Evolutionary conservation across 2,888 invertebrate genomes (phyloP).

Genomic region (Andrena chrysosceles): DNA sequence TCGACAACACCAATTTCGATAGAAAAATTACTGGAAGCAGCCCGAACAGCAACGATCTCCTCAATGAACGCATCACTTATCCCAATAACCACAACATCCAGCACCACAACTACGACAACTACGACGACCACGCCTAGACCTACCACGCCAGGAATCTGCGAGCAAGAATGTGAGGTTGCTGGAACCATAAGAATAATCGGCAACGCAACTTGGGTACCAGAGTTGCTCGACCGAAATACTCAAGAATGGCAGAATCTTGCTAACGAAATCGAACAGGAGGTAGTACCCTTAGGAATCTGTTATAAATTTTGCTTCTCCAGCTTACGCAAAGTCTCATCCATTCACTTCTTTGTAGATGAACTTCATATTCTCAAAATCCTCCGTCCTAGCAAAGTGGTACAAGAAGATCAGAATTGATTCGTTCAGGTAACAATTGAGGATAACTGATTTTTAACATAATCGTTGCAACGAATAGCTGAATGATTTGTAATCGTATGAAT

Average conservation of each 20-base stretch:
- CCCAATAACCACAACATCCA: slow-evolving; percentile 85
- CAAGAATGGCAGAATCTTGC: slow-evolving; percentile 94
- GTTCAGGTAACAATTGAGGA: slow-evolving; percentile 86
- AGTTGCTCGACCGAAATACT: slow-evolving; percentile 94
- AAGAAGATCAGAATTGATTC: slow-evolving; percentile 94
- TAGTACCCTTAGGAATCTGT: slow-evolving; percentile 79
- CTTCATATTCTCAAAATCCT: slow-evolving; percentile 92
- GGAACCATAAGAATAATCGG: slow-evolving; percentile 94
- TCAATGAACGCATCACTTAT: slow-evolving; percentile 84
- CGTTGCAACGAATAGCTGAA: not conserved
- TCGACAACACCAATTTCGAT: slow-evolving; percentile 95
- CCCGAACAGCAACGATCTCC: slow-evolving; percentile 88
- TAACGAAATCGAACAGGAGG: slow-evolving; percentile 92
- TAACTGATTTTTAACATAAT: not conserved
- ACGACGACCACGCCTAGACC: slow-evolving; percentile 90
- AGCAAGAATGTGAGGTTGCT: slow-evolving; percentile 92
- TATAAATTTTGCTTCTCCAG: not conserved
- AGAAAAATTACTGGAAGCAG: slow-evolving; percentile 91
- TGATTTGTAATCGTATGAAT: slow-evolving; percentile 44
- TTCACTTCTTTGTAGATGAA: slow-evolving; percentile 88
- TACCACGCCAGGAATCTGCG: slow-evolving; percentile 92
- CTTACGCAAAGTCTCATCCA: not conserved
- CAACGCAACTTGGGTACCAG: slow-evolving; percentile 92
- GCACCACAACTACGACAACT: slow-evolving; percentile 89
- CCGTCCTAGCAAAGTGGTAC: slow-evolving; percentile 92